Percentiles rank a stretch among this genome's conserved stretches.
phyloP scores from a whole-genome alignment of 1,140 invertebrate genomes.

The Saxidomus purpurata region DNA sequence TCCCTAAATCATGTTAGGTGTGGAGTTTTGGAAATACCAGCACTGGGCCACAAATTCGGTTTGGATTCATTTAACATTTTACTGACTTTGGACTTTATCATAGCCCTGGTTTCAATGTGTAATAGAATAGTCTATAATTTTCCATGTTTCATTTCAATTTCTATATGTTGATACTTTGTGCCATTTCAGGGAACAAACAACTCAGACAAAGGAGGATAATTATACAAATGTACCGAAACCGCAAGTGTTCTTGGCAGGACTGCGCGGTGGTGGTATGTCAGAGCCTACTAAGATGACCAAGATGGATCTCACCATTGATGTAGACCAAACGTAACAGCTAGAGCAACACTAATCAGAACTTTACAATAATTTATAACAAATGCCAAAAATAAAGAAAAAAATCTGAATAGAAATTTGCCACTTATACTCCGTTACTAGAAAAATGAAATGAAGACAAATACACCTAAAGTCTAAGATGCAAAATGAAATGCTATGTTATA shows the following conservation, averaged over 20 bases:
- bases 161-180: background rate
- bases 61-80: too few relatives aligned
- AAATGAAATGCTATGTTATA: too few relatives aligned
- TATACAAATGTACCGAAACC: conserved; percentile 86
- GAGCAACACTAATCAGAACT: background rate
- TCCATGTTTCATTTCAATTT: background rate
- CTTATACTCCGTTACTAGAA: too few relatives aligned
- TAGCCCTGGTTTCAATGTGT: too few relatives aligned
- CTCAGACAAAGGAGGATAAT: conserved; percentile 85
- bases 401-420: too few relatives aligned
- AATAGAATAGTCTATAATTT: background rate
- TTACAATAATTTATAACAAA: background rate
- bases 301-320: conserved; percentile 86
- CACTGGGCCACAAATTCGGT: too few relatives aligned
- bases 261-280: conserved; percentile 84
- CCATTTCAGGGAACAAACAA: conserved; percentile 81
- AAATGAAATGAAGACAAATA: too few relatives aligned
- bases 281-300: conserved; percentile 85
- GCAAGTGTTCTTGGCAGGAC: conserved; percentile 85
- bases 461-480: too few relatives aligned
- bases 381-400: background rate
- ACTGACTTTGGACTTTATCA: too few relatives aligned
- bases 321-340: conserved; percentile 73
- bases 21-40: too few relatives aligned
- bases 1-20: too few relatives aligned